Conservation (phyloP, 1,140 invertebrate genomes). For the Drosophila prosaltans region DNA sequence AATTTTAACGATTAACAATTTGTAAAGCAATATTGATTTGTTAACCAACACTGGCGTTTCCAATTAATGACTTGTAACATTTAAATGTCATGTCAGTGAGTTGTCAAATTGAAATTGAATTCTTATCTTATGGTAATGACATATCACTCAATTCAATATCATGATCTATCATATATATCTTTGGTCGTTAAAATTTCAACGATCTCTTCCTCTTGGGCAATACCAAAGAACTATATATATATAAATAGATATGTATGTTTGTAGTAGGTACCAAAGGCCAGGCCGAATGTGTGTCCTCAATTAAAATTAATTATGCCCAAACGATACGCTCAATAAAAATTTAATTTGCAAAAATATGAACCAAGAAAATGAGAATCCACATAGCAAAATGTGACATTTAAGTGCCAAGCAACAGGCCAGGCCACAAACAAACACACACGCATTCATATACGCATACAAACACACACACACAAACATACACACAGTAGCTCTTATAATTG, state of each 20-base stretch:
- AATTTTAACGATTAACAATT: background rate
- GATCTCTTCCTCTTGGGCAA: constrained; percentile 31
- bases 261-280: constrained; percentile 25
- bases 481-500: constrained; percentile 58
- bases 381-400: constrained; percentile 72
- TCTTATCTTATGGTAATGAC: too few species aligned
- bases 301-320: constrained; percentile 82
- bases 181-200: background rate
- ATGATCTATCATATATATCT: too few species aligned
- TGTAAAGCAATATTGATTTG: background rate
- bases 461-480: constrained; percentile 24
- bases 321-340: constrained; percentile 82
- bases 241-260: constrained; percentile 23
- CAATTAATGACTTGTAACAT: too few species aligned
- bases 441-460: constrained; percentile 21
- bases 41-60: background rate
- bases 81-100: too few species aligned
- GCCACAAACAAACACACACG: constrained; percentile 21
- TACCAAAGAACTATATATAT: background rate
- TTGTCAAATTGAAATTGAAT: too few species aligned
- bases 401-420: constrained; percentile 46
- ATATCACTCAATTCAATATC: background rate
- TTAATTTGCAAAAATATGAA: constrained; percentile 79
- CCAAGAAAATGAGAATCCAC: constrained; percentile 66
- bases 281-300: constrained; percentile 59